Conservation (phyloP, 2,888 invertebrate genomes). For the Oxycera nigricornis region DNA sequence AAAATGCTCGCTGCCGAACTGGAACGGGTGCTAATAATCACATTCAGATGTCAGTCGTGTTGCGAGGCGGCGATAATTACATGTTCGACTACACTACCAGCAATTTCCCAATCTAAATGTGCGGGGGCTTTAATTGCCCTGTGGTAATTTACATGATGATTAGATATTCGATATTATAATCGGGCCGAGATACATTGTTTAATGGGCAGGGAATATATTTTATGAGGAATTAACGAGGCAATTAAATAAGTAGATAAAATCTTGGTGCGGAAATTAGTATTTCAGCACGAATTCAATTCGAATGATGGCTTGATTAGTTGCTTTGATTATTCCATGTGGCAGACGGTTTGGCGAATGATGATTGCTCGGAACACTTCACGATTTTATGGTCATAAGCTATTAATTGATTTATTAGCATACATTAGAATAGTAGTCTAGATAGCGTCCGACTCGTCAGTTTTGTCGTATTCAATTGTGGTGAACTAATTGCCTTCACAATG, state of each 20-base stretch:
- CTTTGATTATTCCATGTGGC: no score
- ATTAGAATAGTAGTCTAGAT: no score
- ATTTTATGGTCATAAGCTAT: no score
- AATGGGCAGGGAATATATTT: neutral
- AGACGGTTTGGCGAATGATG: no score
- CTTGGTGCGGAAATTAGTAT: neutral
- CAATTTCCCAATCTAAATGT: neutral
- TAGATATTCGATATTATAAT: slow-evolving; percentile 34
- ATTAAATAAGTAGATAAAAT: slow-evolving; percentile 24
- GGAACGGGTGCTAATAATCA: neutral
- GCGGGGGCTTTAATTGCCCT: slow-evolving; percentile 22
- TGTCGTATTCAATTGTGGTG: no score
- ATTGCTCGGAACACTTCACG: no score
- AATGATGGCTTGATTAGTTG: no score
- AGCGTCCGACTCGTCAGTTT: no score
- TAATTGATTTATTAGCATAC: no score
- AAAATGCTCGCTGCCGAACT: no score
- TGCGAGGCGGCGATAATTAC: neutral
- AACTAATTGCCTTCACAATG: no score
- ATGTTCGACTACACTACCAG: neutral
- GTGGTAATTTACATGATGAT: slow-evolving; percentile 35
- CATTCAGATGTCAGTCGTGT: slow-evolving; percentile 4
- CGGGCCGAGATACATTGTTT: slow-evolving; percentile 1
- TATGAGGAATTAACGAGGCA: slow-evolving; percentile 6
- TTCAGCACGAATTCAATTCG: neutral